Evolutionary conservation across 2,888 invertebrate genomes (phyloP).

Genomic region (Nephrocerus scutellatus): DNA sequence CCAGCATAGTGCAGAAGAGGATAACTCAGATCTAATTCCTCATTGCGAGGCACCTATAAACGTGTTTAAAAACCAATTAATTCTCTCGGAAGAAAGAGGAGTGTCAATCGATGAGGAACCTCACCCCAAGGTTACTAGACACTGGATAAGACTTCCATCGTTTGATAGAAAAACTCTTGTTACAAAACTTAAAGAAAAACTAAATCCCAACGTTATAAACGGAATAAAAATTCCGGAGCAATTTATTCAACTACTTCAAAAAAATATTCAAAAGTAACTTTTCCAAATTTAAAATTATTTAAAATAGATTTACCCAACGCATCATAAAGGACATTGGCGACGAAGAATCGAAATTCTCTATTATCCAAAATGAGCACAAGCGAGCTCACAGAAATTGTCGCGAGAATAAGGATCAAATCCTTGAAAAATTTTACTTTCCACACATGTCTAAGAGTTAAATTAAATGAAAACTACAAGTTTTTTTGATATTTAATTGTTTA

Average conservation of each 20-base stretch:
- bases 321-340: conserved; percentile 2
- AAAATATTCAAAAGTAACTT: conserved; percentile 6
- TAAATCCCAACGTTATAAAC: conserved; percentile 3
- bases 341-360: no score
- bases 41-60: no score
- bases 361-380: no score
- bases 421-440: no score
- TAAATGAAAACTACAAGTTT: no score
- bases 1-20: no score
- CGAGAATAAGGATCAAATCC: no score
- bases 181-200: no score
- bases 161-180: conserved; percentile 6
- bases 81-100: conserved; percentile 5
- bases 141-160: conserved; percentile 5
- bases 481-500: no score
- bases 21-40: no score
- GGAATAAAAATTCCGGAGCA: conserved; percentile 6
- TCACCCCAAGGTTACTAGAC: conserved; percentile 8
- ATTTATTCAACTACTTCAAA: conserved; percentile 5
- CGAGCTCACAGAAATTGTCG: no score
- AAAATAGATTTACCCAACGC: conserved; percentile 8
- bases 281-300: not conserved
- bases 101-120: conserved; percentile 7
- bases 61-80: conserved; percentile 8
- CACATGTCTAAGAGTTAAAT: no score